Evolutionary conservation across 2,797 vertebrate genomes (phyloP), one percentile per base, ranked within the genome.

Genomic region (Clarias laeviceps): DNA sequence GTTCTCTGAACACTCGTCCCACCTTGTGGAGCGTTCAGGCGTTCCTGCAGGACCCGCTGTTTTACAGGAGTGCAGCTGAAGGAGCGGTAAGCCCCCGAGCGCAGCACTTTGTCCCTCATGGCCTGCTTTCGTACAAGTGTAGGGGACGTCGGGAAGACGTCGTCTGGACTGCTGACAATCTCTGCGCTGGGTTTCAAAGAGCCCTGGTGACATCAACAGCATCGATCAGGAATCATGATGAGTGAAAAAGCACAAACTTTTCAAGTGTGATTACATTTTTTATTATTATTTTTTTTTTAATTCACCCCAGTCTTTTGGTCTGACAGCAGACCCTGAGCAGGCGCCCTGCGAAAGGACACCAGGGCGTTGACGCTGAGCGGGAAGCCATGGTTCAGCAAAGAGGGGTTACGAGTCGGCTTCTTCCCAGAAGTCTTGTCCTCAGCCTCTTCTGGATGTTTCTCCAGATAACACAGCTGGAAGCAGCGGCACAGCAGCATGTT

Each of bases 401-500:
- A 94, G 0, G 94, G 94, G 56, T 90, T 94, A 1, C 89, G 93
- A 0, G 91, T 68, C 2, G 90, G 93, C 77, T 83, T 18, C 17
- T 91, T 80, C 64, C 88, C 90, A 0, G 15, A n/a, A 0, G 89
- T 79, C 64, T 91, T 85, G 6, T 89, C 89, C 2, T 92, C 94
- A 15, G 94, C 93, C 29, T 97, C 95, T 77, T 97, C 97, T 0
- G 97, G 98, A 82, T 99, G 97, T 20, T 94, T 95, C 87, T 95
- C 90, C 57, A 99, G 91, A 91, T 98, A 97, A 12, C 89, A 93
- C 9, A 99, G 93, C 94, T 99, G 98, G 95, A 99, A 99, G 92
- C 96, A 97, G 85, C 98, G 97, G 92, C 97, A 98, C 68, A 99
- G 95, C 88, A 99, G 91, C 91, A 98, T 93, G 90, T 99, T 97